phyloP scores from a whole-genome alignment of 2,888 invertebrate genomes.

The Apotomis betuletana region DNA sequence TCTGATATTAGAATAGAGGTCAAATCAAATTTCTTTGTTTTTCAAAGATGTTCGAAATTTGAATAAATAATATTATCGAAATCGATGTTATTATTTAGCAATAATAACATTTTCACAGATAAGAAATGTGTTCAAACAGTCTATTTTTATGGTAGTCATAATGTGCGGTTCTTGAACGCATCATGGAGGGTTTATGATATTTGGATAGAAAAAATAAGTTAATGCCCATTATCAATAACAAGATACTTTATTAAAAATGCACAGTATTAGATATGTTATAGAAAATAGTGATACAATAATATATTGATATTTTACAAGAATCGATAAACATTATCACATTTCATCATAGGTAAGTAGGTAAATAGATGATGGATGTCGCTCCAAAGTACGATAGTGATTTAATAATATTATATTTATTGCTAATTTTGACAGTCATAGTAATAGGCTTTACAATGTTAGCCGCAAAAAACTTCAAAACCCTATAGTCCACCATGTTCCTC shows the following conservation, averaged over 20 bases:
- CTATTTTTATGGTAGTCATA: no score
- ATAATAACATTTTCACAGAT: no score
- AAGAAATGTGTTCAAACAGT: no score
- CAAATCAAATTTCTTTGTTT: no score
- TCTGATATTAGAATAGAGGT: no score
- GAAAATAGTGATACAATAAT: constrained; percentile 52
- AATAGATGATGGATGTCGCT: constrained; percentile 53
- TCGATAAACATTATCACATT: constrained; percentile 64
- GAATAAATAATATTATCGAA: no score
- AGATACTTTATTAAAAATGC: constrained; percentile 60
- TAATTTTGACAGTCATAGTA: constrained; percentile 2
- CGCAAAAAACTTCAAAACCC: neutral
- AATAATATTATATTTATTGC: constrained; percentile 15
- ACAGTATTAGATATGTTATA: constrained; percentile 67
- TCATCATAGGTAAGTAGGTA: constrained; percentile 3
- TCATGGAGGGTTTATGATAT: no score
- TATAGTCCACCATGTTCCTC: neutral
- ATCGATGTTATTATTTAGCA: no score
- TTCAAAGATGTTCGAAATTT: no score
- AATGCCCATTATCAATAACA: constrained; percentile 47
- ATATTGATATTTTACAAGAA: constrained; percentile 51
- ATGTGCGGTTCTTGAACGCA: no score
- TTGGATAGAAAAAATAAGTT: no score
- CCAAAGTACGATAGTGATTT: constrained; percentile 40
- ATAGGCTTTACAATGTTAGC: constrained; percentile 6